Evolutionary conservation across 2,113 vertebrate genomes (phyloP).

Genomic region (Pygoscelis adeliae): DNA sequence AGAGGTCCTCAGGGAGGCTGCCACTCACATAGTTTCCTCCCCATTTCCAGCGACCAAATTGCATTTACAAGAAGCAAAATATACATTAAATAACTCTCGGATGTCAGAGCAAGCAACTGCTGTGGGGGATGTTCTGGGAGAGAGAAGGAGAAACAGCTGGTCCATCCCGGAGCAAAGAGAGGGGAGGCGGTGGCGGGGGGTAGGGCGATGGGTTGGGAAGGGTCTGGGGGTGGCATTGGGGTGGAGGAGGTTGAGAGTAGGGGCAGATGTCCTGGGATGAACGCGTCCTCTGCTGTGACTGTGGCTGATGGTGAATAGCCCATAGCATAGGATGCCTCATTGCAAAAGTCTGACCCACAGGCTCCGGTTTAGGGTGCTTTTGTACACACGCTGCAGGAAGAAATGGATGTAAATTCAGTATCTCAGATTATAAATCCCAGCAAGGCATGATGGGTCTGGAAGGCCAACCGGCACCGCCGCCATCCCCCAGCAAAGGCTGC

Average conservation of each 20-base stretch:
- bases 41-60: conserved; percentile 16
- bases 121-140: not conserved
- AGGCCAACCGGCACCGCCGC: not conserved
- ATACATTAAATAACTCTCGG: not conserved
- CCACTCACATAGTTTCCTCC: not conserved
- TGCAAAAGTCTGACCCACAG: not conserved
- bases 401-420: not conserved
- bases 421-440: not conserved
- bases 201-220: not conserved
- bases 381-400: not conserved
- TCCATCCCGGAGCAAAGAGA: not conserved
- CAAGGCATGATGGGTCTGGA: not conserved
- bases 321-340: fast-evolving
- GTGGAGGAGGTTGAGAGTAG: not conserved
- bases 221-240: not conserved
- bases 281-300: not conserved
- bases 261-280: not conserved
- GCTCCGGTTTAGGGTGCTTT: not conserved
- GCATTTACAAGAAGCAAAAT: conserved; percentile 29
- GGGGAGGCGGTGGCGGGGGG: not conserved
- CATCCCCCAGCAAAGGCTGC: not conserved
- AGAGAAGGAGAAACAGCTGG: not conserved
- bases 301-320: not conserved
- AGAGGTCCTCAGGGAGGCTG: not conserved
- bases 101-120: conserved; percentile 5